Evolutionary conservation across 2,888 invertebrate genomes (phyloP), one percentile per base, ranked within the genome.

Genomic region (Hydropsyche betteni): DNA sequence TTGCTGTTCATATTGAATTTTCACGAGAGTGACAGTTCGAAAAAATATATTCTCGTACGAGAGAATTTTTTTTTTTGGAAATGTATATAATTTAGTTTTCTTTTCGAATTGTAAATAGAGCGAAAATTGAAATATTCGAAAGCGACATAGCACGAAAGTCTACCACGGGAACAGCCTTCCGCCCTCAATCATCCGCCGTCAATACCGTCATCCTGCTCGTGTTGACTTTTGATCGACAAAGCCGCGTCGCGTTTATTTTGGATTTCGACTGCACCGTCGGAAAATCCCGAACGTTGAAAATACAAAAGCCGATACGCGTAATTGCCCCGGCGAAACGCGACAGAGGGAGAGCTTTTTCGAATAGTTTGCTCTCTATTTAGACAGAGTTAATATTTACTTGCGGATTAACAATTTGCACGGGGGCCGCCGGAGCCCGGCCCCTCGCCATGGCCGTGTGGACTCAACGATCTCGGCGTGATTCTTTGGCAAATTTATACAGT

Each of bases 381-480:
- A 55, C 73, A 70, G 34, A 50, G 74, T 74, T 71, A 78, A 78
- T 78, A 76, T 78, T 78, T 78, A 76, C 58, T 68, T 58, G 38
- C 34, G 76, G 74, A 78, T 78, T 78, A 78, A 74, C 76, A 78
- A 78, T 78, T 76, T 76, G 78, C 52, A 71, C 72, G 44, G 68
- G 64, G 36, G 34, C 34, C 6, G 52, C 69, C 51, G 73, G 12
- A 53, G 16, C 58, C 53, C 53, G 12, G 12, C 53, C 53, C 12
- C 53, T 53, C 53, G 4, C 53, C 53, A n/a, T 12, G n/a, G 14
- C 53, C 5, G 53, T 58, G 58, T 58, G 58, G 58, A 58, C 58
- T 16, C 16, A 58, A 12, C 33, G 64, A 64, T 34, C 34, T 34
- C 34, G 12, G 3, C 58, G 58, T 16, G 36, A 36, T 64, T 64